Evolutionary conservation across 1,140 invertebrate genomes (phyloP), one percentile per base, ranked within the genome.

Genomic region (Panagrolaimus sp.): DNA sequence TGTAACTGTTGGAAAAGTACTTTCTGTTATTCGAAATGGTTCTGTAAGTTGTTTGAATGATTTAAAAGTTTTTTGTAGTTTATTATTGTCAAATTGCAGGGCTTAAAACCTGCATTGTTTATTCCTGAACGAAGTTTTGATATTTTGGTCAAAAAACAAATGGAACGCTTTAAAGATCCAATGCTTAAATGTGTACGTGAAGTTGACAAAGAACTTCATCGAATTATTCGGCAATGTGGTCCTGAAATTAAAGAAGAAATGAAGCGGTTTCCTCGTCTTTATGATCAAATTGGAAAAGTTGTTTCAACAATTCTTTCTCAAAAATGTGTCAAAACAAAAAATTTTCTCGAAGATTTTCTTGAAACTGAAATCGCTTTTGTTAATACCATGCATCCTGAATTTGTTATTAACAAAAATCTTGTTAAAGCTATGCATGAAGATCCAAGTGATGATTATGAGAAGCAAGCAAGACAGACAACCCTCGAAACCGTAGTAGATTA

Each of bases 61-160:
- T 76, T 70, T 10, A 10, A 9, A 8, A 65, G n/a, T 52, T 17
- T 73, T 21, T 32, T 48, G 14, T 68, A 64, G 0, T 78, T 62
- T 74, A 4, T 2, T 7, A 38, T 38, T 38, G 2, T 38, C 7
- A 38, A 38, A 38, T 38, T 38, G 32, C 7, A 38, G 32, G 95
- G 95, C 48, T 92, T 95, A 0, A 85, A 94, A 77, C 94, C 94
- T 4, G 94, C 94, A 1, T 85, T 98, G 1, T 98, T 98, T 86
- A 92, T 98, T 32, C 94, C 95, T 3, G 95, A 98, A 86, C 87
- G 90, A 1, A 89, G 88, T 1, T 90, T 88, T 87, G 91, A 93
- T 82, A 84, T 95, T 28, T 85, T 98, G n/a, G 96, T 98, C 0
- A 98, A 98, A 84, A 86, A 94, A 58, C 96, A 99, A 87, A 98